phyloP scores from a whole-genome alignment of 1,140 invertebrate species.

The Pseudachorutes palmiensis region DNA sequence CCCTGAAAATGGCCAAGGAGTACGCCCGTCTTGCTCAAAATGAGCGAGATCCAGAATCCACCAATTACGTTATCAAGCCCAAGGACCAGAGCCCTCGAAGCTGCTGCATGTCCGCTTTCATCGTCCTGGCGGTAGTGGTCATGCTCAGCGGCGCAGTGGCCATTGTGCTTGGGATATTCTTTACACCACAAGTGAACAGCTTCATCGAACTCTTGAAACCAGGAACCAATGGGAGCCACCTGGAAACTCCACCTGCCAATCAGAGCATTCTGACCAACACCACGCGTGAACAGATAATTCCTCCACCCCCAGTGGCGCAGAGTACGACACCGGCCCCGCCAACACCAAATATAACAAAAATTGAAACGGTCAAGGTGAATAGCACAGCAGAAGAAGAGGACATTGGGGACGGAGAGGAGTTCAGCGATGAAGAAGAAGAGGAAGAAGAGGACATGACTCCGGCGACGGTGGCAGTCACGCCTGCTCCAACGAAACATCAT shows the following conservation, averaged over 20 bases:
- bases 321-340: background rate
- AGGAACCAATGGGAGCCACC: no score
- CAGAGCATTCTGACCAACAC: background rate
- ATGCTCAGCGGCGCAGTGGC: conserved; percentile 14
- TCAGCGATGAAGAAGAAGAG: background rate
- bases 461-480: no score
- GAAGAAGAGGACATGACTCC: background rate
- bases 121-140: conserved; percentile 11
- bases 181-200: conserved; percentile 4
- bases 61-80: background rate
- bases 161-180: conserved; percentile 14
- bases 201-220: background rate
- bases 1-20: conserved; percentile 6
- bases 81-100: background rate
- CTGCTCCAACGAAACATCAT: background rate
- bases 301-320: background rate
- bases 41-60: background rate
- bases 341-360: no score
- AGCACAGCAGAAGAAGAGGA: background rate
- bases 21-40: conserved; percentile 19
- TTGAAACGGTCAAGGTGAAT: background rate
- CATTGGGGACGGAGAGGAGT: background rate
- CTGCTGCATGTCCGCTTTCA: conserved; percentile 13
- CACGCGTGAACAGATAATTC: background rate
- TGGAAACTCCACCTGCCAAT: no score